Percentiles rank a stretch among this genome's conserved stretches.
phyloP scores from a whole-genome alignment of 2,888 invertebrate genomes.

The Junonia oenone region DNA sequence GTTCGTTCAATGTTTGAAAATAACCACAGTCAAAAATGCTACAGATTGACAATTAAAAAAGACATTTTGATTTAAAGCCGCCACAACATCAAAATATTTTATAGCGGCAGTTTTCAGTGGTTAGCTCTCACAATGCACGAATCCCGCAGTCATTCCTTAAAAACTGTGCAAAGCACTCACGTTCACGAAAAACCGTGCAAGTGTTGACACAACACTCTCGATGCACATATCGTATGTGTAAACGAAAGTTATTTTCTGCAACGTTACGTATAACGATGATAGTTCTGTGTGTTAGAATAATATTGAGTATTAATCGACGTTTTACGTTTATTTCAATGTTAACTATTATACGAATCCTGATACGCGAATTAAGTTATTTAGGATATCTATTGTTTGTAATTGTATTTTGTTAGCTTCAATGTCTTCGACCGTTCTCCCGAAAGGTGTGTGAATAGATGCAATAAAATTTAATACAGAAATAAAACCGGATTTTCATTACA shows the following conservation, averaged over 20 bases:
- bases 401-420: slow-evolving; percentile 38
- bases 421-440: slow-evolving; percentile 62
- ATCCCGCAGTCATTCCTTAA: background rate
- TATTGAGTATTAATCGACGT: slow-evolving; percentile 30
- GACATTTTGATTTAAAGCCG: too few species aligned
- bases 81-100: too few species aligned
- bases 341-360: slow-evolving; percentile 16
- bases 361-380: slow-evolving; percentile 30
- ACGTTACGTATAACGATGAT: slow-evolving; percentile 22
- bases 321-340: slow-evolving; percentile 27
- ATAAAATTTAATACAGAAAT: slow-evolving; percentile 80
- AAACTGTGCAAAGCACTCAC: slow-evolving; percentile 9
- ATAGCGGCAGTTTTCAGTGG: too few species aligned
- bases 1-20: too few species aligned
- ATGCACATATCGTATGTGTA: background rate
- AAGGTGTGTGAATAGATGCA: slow-evolving; percentile 82
- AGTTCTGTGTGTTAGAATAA: slow-evolving; percentile 35
- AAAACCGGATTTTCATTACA: too few species aligned
- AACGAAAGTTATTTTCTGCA: slow-evolving; percentile 18
- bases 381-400: slow-evolving; percentile 32
- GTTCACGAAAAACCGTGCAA: slow-evolving; percentile 1
- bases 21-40: too few species aligned
- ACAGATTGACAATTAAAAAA: too few species aligned
- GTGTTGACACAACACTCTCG: background rate
- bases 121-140: too few species aligned